A percentile compares a stretch with the other conserved stretches of the same genome.
Conservation (phyloP, 2,797 vertebrate species). For the Xiphophorus birchmanni region DNA sequence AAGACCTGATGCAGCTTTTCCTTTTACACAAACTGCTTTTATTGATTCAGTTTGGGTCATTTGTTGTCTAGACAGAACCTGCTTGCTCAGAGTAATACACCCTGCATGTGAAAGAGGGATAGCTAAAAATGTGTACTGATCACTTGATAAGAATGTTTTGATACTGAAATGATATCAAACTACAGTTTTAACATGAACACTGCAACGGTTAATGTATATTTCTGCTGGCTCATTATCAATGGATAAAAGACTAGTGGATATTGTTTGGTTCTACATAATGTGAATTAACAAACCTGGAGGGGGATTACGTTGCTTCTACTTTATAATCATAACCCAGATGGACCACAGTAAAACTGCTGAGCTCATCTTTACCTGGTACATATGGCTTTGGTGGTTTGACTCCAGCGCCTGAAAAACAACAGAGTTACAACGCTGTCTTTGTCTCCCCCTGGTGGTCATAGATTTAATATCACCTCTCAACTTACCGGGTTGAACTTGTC, state of each 20-base stretch:
- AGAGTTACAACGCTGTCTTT: slow-evolving; percentile 28
- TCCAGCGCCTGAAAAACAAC: slow-evolving; percentile 57
- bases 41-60: slow-evolving; percentile 38
- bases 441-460: slow-evolving; percentile 59
- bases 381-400: slow-evolving; percentile 71
- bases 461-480: not conserved
- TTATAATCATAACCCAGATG: not conserved
- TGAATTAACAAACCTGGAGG: too few species aligned
- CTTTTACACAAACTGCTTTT: slow-evolving; percentile 27
- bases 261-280: not conserved
- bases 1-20: slow-evolving; percentile 56
- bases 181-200: too few species aligned
- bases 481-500: slow-evolving; percentile 48
- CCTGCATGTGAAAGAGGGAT: not conserved
- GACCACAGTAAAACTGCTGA: not conserved
- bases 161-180: not conserved
- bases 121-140: not conserved
- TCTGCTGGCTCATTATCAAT: not conserved
- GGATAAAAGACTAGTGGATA: not conserved
- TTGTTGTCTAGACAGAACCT: slow-evolving; percentile 27
- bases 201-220: not conserved
- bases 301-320: too few species aligned
- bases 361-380: slow-evolving; percentile 58
- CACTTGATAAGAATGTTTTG: slow-evolving; percentile 5
- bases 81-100: slow-evolving; percentile 11